Base-by-base conservation (phyloP, 2,888 invertebrate genomes). In the Deilephila porcellus region DNA sequence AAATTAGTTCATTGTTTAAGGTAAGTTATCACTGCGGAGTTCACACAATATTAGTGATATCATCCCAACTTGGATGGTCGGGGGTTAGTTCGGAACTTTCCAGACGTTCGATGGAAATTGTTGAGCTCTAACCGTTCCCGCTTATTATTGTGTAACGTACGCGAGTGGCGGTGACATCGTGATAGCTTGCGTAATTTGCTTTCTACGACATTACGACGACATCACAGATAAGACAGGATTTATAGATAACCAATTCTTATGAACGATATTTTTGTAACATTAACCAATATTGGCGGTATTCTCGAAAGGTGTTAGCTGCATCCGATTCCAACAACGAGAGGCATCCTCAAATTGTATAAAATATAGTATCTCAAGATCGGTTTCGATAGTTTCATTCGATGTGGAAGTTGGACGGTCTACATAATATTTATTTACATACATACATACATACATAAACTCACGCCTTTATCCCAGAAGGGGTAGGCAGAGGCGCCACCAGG, bases 71-170 rank as follows among this genome's bases (percentile, higher is more conserved):
- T 74, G 73, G 76, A 72, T 71, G 71, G 56, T 72, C 56, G 63
- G 71, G 75, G 74, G 73, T 77, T 77, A 83, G 81, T 81, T 82
- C 73, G 32, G 75, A 90, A 90, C 87, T 90, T 90, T 85, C 85
- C 89, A 90, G 90, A 90, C 90, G 78, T 80, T 83, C 80, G 83
- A 83, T 86, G 83, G 82, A 85, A 80, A 79, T 73, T 72, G 59
- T 62, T 63, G 62, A 76, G 62, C 73, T 37, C 63, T 71, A 62
- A n/a, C 56, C 19, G 72, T 63, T 25, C 37, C 20, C 56, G 25
- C 34, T 59, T 37, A 72, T 72, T 52, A 62, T 59, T 56, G 59
- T 11, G 56, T 56, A n/a, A 56, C 56, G 56, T 56, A 56, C n/a
- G 53, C 17, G 56, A 56, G 56, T n/a, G 56, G 56, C 19, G 5